These are phyloP conservation scores for Phalera bucephala DNA, from an alignment of 2,888 invertebrate genomes.

Conservation along the genomic window DNA sequence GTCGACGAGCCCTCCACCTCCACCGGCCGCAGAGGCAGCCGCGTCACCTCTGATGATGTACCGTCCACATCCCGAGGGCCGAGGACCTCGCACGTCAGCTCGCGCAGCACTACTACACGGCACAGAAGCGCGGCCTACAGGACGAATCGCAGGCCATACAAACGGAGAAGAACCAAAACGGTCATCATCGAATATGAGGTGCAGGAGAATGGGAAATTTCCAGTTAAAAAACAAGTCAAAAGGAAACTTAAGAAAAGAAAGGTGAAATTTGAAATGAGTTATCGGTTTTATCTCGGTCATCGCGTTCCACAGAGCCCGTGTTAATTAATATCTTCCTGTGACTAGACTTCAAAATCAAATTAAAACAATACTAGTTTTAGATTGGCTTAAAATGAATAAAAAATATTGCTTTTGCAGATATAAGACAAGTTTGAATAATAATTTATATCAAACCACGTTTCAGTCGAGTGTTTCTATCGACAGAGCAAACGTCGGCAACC, in stretches of 20 bases:
- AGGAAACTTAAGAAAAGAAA: constrained; percentile 62
- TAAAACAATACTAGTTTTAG: too few relatives aligned
- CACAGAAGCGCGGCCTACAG: constrained; percentile 34
- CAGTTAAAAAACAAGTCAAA: constrained; percentile 78
- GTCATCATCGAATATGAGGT: constrained; percentile 87
- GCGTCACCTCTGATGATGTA: constrained; percentile 16
- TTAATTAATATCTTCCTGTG: too few relatives aligned
- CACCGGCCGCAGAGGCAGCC: constrained; percentile 28
- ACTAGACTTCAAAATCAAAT: too few relatives aligned
- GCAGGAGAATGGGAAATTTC: constrained; percentile 84
- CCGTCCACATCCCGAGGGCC: constrained; percentile 38
- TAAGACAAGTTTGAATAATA: too few relatives aligned
- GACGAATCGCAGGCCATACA: constrained; percentile 45
- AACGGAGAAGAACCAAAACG: constrained; percentile 77
- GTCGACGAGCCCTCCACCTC: constrained; percentile 53
- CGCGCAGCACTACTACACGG: constrained; percentile 26
- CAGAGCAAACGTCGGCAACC: constrained; percentile 53
- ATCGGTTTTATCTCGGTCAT: too few relatives aligned
- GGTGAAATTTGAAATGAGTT: too few relatives aligned
- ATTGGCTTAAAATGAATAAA: too few relatives aligned
- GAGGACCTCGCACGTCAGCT: constrained; percentile 11
- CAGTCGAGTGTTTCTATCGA: too few relatives aligned
- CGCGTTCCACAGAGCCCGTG: too few relatives aligned
- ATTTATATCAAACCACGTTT: too few relatives aligned
- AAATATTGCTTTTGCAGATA: too few relatives aligned